phyloP scores from a whole-genome alignment of 2,888 invertebrate species.

The Cataglyphis livida region DNA sequence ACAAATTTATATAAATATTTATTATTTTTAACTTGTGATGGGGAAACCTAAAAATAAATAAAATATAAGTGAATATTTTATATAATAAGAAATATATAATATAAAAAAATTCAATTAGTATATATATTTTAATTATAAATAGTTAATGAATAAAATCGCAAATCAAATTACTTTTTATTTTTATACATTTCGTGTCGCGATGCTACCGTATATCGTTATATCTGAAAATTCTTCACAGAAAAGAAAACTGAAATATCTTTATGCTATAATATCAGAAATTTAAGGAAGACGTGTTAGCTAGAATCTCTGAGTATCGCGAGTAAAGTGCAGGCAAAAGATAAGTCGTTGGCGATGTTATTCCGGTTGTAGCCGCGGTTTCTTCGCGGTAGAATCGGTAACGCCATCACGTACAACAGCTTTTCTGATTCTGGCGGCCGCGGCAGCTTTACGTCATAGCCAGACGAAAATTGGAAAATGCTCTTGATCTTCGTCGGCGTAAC shows the following conservation, averaged over 20 bases:
- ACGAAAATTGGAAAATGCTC: conserved; percentile 82
- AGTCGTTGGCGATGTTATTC: conserved; percentile 71
- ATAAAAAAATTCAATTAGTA: no score
- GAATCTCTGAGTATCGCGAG: not conserved
- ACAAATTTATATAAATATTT: no score
- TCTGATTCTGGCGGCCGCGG: conserved; percentile 74
- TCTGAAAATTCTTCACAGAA: not conserved
- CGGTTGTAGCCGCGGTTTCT: conserved; percentile 65
- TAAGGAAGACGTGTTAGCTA: not conserved
- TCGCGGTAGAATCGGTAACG: conserved; percentile 70
- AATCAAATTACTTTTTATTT: not conserved
- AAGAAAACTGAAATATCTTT: not conserved
- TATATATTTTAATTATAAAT: no score
- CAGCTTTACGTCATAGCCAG: conserved; percentile 77
- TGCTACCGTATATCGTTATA: not conserved
- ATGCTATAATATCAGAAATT: not conserved
- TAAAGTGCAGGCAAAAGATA: conserved; percentile 24
- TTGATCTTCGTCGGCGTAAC: conserved; percentile 69
- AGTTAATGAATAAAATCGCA: not conserved
- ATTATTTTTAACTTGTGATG: no score
- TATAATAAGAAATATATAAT: no score
- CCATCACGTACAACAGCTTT: conserved; percentile 74
- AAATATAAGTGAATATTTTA: no score
- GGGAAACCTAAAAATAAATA: no score
- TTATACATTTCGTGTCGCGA: not conserved